Evolutionary conservation across 2,113 vertebrate species (phyloP), one percentile per base, ranked within the genome.

Genomic region (Nyctibius bracteatus): DNA sequence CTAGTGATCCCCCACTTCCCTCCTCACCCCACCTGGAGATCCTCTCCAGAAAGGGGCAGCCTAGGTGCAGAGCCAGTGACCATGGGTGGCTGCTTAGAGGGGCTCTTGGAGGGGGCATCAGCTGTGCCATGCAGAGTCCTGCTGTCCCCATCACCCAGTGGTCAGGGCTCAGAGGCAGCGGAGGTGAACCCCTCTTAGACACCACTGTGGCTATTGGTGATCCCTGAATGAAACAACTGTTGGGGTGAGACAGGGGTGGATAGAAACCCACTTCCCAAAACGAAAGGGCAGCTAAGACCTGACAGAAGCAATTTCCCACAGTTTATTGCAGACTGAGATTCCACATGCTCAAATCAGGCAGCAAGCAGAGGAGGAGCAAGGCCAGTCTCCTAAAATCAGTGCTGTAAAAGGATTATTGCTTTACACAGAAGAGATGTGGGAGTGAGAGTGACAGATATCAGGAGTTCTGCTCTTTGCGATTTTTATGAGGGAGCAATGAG

Each of bases 141-240:
- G n/a, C 9, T 4, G 1, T 25, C 8, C 20, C 35, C 31, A 28
- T 24, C 62, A 61, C 7, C 10, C 25, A 33, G 43, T 0, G 0
- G 20, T 8, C 13, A 22, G 2, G 3, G 14, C 52, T 74, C 20
- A 72, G 68, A 70, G 24, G 37, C 14, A 57, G 27, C 0, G 0
- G 47, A 49, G 35, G 10, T 4, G 24, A 91, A 70, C 3, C 19
- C 6, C 25, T 82, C 58, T 57, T 4, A 52, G 55, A n/a, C 28
- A 72, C 3, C 37, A 35, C 25, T 4, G 19, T 71, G 18, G 7
- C 39, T 55, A 4, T 5, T 1, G 0, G 59, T 35, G 68, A 92
- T 25, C 23, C 46, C 27, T 33, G 46, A 28, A 59, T 11, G 18
- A 73, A 77, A 74, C 5, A 28, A 58, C 62, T 12, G 3, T 33